Base-by-base conservation (phyloP, 2,888 invertebrate species). In the Lumbricus terrestris region DNA sequence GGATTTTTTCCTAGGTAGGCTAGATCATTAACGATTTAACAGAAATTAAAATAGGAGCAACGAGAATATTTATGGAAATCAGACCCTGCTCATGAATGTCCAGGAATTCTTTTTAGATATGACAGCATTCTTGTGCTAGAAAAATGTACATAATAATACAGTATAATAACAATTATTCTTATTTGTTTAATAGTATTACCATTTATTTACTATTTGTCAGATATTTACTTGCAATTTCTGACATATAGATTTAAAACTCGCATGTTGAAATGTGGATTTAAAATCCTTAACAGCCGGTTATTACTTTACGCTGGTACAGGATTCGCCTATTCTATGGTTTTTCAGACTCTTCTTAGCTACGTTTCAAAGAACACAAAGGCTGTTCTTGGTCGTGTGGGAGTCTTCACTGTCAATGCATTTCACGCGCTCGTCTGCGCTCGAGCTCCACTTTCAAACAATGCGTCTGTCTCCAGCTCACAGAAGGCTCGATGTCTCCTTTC, bases 381-480 rank as follows among this genome's bases (percentile, higher is more conserved):
- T 94, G 98, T 97, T 89, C 96, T 99, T 94, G 98, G 98, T 96
- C 97, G 98, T 95, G 96, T 99, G 94, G 98, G 98, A 91, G 98
- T 98, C 93, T 98, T 98, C 96, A 98, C 98, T 90, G 98, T 99
- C 93, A 98, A 98, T 91, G 98, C 98, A 93, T 98, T 99, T 96
- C 98, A 99, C 95, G 99, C 98, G 93, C 98, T 98, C 95, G 98
- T 99, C 93, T 98, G 98, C 95, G 98, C 98, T 91, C 97, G 99
- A 92, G 98, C 98, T 18, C 85, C 85, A 16, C 37, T 85, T 20
- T 34, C 85, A 35, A 37, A 2, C 18, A 85, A 85, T 15, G 34
- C 85, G 23, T 35, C 85, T 85, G 85, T 37, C 37, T 37, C 85
- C 35, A 85, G 37, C 85, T 85, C 85, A 34, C 85, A 85, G 85